These are phyloP conservation scores for Drosophila falleni DNA, from an alignment of 2,888 invertebrate genomes.

Conservation along the genomic window DNA sequence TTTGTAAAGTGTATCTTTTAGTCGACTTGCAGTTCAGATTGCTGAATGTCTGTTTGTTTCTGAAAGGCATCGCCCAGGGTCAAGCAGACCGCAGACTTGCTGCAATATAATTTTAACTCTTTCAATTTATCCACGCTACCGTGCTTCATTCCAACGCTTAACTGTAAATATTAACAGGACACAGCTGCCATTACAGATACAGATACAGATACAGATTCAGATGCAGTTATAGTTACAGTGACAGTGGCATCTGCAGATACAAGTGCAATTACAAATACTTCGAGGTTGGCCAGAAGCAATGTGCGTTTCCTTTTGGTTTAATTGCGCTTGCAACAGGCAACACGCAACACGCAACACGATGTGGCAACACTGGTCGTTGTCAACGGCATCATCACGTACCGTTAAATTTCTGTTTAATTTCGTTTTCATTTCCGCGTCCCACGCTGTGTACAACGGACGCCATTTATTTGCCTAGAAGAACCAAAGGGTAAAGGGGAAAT, in stretches of 20 bases:
- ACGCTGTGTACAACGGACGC: slow-evolving; percentile 32
- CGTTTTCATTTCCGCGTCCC: slow-evolving; percentile 71
- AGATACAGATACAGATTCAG: slow-evolving; percentile 16
- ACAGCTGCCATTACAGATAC: slow-evolving; percentile 21
- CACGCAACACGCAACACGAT: slow-evolving; percentile 12
- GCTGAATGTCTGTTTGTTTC: too few relatives aligned
- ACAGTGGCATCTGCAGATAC: slow-evolving; percentile 17
- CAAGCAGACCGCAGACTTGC: not conserved
- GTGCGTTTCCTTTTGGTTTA: slow-evolving; percentile 67
- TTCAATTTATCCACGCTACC: slow-evolving; percentile 5
- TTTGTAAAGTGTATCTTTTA: not conserved
- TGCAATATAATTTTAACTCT: slow-evolving; percentile 9
- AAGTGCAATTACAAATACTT: slow-evolving; percentile 47
- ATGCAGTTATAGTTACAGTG: not conserved
- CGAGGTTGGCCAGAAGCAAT: slow-evolving; percentile 36
- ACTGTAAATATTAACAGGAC: slow-evolving; percentile 54
- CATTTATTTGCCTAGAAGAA: slow-evolving; percentile 42
- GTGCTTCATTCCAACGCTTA: slow-evolving; percentile 35
- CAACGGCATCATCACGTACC: slow-evolving; percentile 50
- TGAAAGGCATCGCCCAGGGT: slow-evolving; percentile 8
- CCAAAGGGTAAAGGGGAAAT: not conserved
- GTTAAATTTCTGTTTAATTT: slow-evolving; percentile 74
- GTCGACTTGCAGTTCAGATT: too few relatives aligned
- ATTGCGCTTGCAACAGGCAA: slow-evolving; percentile 66
- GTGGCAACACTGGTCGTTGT: slow-evolving; percentile 42